A percentile compares a stretch with the other conserved stretches of the same genome.
Evolutionary conservation across 2,888 invertebrate species (phyloP).

Genomic region (Philonicus albiceps): DNA sequence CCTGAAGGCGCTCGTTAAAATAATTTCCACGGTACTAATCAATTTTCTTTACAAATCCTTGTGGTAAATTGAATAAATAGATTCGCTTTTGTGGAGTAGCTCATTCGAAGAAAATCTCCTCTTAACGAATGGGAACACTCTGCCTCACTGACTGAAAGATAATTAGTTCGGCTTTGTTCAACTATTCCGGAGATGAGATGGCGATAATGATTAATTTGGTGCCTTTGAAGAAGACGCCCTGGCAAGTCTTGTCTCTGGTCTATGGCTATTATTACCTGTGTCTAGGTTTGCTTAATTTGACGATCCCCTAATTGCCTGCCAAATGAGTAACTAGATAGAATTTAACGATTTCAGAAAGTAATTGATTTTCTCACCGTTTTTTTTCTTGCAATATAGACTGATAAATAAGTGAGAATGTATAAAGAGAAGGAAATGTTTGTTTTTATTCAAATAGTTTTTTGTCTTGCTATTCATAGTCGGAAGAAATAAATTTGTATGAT

Average conservation of each 20-base stretch:
- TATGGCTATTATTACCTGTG: neutral
- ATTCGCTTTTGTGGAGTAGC: neutral
- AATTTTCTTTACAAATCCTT: conserved; percentile 20
- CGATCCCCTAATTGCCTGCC: neutral
- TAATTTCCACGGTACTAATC: conserved; percentile 10
- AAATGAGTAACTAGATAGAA: neutral
- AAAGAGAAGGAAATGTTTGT: neutral
- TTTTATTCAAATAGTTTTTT: neutral
- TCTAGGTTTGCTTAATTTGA: neutral
- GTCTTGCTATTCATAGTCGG: too few relatives aligned
- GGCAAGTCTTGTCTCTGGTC: neutral
- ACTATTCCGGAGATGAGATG: conserved; percentile 5
- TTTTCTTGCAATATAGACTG: neutral
- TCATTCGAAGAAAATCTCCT: neutral
- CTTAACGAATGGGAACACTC: neutral
- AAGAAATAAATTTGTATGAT: too few relatives aligned
- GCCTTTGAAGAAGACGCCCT: neutral
- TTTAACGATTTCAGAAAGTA: neutral
- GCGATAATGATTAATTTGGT: conserved; percentile 20
- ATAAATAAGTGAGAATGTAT: neutral
- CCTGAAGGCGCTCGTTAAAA: conserved; percentile 14
- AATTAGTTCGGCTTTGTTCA: conserved; percentile 21
- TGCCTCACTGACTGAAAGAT: neutral
- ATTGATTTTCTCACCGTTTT: neutral
- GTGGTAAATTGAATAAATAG: conserved; percentile 6